Percentiles rank a stretch among this genome's conserved stretches.
phyloP scores from a whole-genome alignment of 1,140 invertebrate species.

The Hirudo medicinalis region DNA sequence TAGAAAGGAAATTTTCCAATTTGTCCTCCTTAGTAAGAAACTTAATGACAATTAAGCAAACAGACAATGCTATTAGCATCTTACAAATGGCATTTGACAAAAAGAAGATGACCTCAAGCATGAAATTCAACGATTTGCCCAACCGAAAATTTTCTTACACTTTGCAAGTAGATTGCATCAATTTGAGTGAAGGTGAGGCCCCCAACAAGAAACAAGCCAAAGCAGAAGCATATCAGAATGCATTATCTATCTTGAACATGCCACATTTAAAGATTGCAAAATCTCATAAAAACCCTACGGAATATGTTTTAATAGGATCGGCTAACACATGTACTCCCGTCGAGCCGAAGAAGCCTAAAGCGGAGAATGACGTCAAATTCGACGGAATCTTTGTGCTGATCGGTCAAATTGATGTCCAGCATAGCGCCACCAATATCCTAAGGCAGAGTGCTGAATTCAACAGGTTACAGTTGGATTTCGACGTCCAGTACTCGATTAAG shows the following conservation, averaged over 20 bases:
- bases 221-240: constrained; percentile 29
- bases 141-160: constrained; percentile 25
- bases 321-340: constrained; percentile 18
- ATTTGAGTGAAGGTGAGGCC: constrained; percentile 24
- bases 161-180: constrained; percentile 26
- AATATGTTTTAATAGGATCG: constrained; percentile 25
- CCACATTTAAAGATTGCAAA: constrained; percentile 26
- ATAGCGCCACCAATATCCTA: constrained; percentile 21
- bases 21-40: neutral
- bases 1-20: constrained; percentile 2
- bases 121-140: constrained; percentile 4
- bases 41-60: neutral
- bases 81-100: constrained; percentile 26
- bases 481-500: constrained; percentile 18
- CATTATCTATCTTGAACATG: constrained; percentile 26
- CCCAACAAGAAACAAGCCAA: constrained; percentile 29
- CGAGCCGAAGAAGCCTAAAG: neutral
- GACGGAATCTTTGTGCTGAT: neutral
- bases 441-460: constrained; percentile 28
- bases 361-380: neutral
- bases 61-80: constrained; percentile 20
- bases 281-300: constrained; percentile 22
- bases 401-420: neutral
- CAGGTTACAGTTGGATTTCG: constrained; percentile 27
- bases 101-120: constrained; percentile 21